phyloP scores from a whole-genome alignment of 2,113 vertebrate genomes.

The Odobenus rosmarus region DNA sequence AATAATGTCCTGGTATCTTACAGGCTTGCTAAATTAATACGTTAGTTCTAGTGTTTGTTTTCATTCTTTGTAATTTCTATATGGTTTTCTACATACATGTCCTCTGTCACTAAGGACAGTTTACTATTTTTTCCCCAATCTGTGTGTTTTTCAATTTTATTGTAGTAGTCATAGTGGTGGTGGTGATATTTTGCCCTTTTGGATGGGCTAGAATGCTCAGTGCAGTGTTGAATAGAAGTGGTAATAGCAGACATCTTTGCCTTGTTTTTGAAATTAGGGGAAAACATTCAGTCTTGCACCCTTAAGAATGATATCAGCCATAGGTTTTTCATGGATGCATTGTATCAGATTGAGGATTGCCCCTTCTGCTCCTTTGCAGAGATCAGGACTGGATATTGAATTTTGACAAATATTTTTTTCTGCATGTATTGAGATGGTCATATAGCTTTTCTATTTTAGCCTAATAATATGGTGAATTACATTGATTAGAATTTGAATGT shows the following conservation, averaged over 20 bases:
- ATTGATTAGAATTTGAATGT: background rate
- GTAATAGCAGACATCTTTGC: background rate
- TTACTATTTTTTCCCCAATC: background rate
- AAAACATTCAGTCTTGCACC: fast-evolving
- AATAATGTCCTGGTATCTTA: background rate
- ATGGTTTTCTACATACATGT: background rate
- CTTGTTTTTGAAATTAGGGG: no score
- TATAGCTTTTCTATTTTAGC: background rate
- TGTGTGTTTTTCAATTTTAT: background rate
- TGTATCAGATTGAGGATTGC: background rate
- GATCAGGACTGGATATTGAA: background rate
- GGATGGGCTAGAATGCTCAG: no score
- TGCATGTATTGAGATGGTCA: background rate
- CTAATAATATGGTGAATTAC: background rate
- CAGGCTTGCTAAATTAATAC: background rate
- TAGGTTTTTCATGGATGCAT: background rate
- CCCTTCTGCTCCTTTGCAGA: background rate
- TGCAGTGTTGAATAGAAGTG: background rate
- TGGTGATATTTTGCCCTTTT: background rate
- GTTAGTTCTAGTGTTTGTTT: background rate
- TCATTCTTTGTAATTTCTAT: background rate
- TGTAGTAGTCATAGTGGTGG: no score
- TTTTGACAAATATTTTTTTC: background rate
- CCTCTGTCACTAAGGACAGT: background rate
- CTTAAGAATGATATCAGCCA: background rate